phyloP scores from a whole-genome alignment of 2,888 invertebrate species.

The Scaptomyza cyrtandrae region DNA sequence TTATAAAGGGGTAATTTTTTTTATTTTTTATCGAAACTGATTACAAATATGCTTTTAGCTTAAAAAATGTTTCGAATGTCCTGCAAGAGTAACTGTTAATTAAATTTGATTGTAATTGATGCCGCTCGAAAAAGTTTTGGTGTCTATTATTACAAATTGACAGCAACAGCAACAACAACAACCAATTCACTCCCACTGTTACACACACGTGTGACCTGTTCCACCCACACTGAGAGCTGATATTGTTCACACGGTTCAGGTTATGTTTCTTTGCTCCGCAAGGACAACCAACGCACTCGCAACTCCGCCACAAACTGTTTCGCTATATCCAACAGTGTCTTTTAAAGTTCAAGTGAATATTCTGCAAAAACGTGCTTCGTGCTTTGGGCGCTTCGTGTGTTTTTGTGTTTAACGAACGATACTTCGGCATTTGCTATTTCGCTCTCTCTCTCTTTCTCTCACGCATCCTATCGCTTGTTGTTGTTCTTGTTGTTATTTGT shows the following conservation, averaged over 20 bases:
- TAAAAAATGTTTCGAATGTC: not conserved
- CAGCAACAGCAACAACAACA: constrained; percentile 35
- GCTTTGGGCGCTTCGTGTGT: constrained; percentile 12
- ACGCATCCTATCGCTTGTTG: constrained; percentile 32
- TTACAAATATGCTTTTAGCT: not conserved
- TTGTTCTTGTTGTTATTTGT: constrained; percentile 45
- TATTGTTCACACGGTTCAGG: constrained; percentile 27
- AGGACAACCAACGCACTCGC: constrained; percentile 76
- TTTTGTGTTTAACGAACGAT: too few relatives aligned
- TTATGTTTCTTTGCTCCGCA: constrained; percentile 23
- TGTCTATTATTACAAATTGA: constrained; percentile 44
- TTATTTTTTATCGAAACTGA: not conserved
- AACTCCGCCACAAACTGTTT: constrained; percentile 81
- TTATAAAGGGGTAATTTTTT: not conserved
- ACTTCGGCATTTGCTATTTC: too few relatives aligned
- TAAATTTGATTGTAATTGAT: constrained; percentile 46
- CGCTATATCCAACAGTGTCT: constrained; percentile 50
- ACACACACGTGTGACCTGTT: constrained; percentile 16
- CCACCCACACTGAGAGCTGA: constrained; percentile 33
- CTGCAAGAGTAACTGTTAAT: constrained; percentile 31
- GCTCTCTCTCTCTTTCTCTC: constrained; percentile 18
- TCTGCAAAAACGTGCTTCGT: constrained; percentile 28
- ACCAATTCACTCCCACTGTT: constrained; percentile 14
- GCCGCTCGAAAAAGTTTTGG: constrained; percentile 49
- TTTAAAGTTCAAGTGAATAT: constrained; percentile 34